Conservation (phyloP, 2,113 vertebrate species). For the Perccottus glenii region DNA sequence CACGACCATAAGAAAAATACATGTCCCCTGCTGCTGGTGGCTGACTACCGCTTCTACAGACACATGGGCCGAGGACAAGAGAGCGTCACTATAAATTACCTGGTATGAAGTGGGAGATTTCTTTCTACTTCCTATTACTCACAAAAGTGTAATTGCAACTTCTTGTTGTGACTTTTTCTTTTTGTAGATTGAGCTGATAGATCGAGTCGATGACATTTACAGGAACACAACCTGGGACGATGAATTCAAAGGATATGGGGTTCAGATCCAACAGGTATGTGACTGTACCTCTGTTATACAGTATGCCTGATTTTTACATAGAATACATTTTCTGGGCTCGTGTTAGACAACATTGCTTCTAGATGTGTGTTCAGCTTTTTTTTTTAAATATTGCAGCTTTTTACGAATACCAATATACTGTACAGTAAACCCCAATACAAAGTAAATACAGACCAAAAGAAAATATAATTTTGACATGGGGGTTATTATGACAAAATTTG, state of each 20-base stretch:
- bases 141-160: background rate
- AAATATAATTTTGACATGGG: no score
- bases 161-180: background rate
- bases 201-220: constrained; percentile 98
- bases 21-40: constrained; percentile 92
- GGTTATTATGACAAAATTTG: no score
- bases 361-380: no score
- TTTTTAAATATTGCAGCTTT: no score
- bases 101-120: constrained; percentile 76
- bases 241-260: constrained; percentile 91
- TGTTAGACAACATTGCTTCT: no score
- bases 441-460: no score
- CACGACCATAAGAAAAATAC: constrained; percentile 89
- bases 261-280: constrained; percentile 96
- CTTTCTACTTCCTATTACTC: background rate
- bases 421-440: no score
- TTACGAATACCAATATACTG: no score
- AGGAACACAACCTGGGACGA: constrained; percentile 95
- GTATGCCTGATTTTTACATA: no score
- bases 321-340: no score
- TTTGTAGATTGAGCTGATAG: constrained; percentile 93
- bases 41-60: constrained; percentile 93
- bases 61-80: constrained; percentile 95
- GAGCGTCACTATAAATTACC: constrained; percentile 95
- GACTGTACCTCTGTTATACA: background rate